Conservation (phyloP, 92 coral and sea anemone genomes). For the Porites evermanni region DNA sequence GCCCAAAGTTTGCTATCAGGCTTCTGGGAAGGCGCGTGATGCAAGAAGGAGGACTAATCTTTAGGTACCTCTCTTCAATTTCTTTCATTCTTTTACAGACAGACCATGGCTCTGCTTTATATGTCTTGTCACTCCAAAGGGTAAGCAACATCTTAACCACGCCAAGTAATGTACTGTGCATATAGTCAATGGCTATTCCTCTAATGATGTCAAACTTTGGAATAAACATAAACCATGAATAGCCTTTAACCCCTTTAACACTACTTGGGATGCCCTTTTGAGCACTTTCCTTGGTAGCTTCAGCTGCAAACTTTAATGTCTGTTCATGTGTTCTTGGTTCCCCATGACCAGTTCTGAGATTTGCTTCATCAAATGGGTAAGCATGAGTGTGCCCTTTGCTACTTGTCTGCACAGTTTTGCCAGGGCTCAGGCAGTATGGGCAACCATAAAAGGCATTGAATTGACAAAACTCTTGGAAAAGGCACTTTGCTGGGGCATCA, state of each 20-base stretch:
- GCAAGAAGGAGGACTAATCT: conserved; percentile 58
- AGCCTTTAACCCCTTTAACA: conserved; percentile 65
- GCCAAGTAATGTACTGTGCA: conserved; percentile 68
- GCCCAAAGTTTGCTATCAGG: conserved; percentile 56
- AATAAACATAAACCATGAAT: conserved; percentile 51
- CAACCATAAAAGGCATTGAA: conserved; percentile 62
- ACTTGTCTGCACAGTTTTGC: conserved; percentile 51
- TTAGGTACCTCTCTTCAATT: conserved; percentile 35
- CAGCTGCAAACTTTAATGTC: conserved; percentile 61
- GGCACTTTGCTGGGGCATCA: conserved; percentile 71
- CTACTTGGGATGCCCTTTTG: conserved; percentile 10
- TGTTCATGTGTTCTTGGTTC: conserved; percentile 56
- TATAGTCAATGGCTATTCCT: conserved; percentile 70
- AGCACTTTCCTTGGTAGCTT: conserved; percentile 47
- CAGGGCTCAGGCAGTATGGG: conserved; percentile 62
- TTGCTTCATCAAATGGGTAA: conserved; percentile 52
- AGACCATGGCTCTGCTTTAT: conserved; percentile 60
- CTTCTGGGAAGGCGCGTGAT: conserved; percentile 75
- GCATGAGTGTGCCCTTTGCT: conserved; percentile 56
- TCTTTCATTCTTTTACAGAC: conserved; percentile 20
- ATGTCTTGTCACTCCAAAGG: conserved; percentile 56
- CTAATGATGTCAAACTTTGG: conserved; percentile 64
- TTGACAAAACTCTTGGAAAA: conserved; percentile 56
- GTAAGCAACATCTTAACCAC: conserved; percentile 64
- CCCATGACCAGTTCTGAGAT: conserved; percentile 50